Evolutionary conservation across 2,113 vertebrate genomes (phyloP).

Genomic region (Zonotrichia leucophrys): DNA sequence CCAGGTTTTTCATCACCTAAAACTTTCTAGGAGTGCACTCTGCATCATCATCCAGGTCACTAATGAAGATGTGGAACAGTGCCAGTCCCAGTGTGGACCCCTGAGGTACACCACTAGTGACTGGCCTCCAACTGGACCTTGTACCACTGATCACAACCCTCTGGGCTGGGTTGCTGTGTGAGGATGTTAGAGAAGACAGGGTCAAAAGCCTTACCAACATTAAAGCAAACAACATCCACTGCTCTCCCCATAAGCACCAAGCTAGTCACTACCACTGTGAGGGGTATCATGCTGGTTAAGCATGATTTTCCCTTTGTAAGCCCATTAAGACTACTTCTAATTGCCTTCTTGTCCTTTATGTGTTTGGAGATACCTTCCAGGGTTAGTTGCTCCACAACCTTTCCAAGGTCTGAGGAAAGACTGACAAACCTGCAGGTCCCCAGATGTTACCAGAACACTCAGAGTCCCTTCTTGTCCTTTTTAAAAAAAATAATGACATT

Average conservation of each 20-base stretch:
- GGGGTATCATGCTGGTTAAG: background rate
- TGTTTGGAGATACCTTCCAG: background rate
- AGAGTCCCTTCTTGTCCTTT: background rate
- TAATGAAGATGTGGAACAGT: background rate
- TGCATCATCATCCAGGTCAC: background rate
- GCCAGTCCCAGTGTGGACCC: background rate
- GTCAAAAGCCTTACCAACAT: background rate
- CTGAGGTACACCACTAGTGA: background rate
- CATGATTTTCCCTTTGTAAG: background rate
- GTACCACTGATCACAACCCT: background rate
- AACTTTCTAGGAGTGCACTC: background rate
- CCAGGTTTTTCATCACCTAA: background rate
- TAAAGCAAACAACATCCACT: background rate
- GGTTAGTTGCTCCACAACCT: background rate
- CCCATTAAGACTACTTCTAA: background rate
- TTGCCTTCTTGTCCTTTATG: background rate
- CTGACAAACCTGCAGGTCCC: background rate
- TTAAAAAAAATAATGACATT: background rate
- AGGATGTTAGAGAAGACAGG: background rate
- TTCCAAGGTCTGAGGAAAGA: background rate
- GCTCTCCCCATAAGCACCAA: background rate
- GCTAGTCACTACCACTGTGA: background rate
- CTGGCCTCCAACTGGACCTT: background rate
- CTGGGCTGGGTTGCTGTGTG: background rate
- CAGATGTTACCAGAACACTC: background rate